Base-by-base conservation (phyloP, 2,113 vertebrate genomes). In the Fulmarus glacialis region DNA sequence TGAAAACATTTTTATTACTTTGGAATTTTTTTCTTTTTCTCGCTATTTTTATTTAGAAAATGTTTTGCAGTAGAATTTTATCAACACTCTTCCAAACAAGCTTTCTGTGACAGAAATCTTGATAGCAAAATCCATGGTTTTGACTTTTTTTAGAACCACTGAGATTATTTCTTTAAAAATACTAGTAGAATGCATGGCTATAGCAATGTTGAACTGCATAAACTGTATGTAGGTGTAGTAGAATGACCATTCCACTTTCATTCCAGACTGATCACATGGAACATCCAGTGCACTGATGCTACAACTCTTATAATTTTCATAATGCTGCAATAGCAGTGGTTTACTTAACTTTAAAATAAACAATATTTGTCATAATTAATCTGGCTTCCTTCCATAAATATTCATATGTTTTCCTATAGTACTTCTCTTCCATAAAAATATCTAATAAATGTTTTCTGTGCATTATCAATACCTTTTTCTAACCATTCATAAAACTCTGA, bases 1-100 rank as follows among this genome's bases (percentile, higher is more conserved):
- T 98, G 97, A 98, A 98, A 98, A 98, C 64, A 53, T 90, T 97
- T 96, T 97, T 98, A 98, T 98, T 98, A 98, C 98, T 98, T 98
- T 98, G 98, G 98, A 98, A 97, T 95, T 97, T 98, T 97, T 98
- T 92, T 62, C 60, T 87, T 97, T 94, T 97, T 92, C 94, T 93
- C 9, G 12, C 83, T 95, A 64, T 94, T 95, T 98, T 92, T 97
- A 89, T 96, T 97, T 98, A 96, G 98, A 98, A 98, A 98, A 96
- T 91, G 91, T 96, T 98, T 98, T 98, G 97, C 97, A 97, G 88
- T 98, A 98, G 97, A 98, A 98, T 98, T 98, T 98, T 98, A 98
- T 96, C 96, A 98, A 97, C 86, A 89, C 40, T 89, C 89, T 97
- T 97, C 97, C 94, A 97, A 98, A 96, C 92, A 98, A 97, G 97